These are phyloP conservation scores for Stenodema calcarata DNA, from an alignment of 2,888 invertebrate genomes.

Conservation along the genomic window DNA sequence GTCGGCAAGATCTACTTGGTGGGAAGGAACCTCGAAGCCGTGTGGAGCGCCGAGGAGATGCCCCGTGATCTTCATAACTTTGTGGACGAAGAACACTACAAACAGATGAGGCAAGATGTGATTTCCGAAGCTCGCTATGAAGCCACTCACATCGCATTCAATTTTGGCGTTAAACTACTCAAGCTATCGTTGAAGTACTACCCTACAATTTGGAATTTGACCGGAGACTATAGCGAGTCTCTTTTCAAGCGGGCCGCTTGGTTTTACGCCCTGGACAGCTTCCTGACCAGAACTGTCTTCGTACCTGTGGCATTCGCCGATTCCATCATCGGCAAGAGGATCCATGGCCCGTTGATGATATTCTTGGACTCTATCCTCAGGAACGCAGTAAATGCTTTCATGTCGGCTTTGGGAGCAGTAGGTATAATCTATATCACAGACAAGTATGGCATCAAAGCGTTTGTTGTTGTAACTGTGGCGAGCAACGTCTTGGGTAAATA, in stretches of 20 bases:
- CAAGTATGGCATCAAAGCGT: background rate
- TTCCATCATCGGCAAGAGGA: background rate
- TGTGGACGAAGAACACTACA: background rate
- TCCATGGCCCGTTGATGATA: background rate
- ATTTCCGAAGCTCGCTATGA: background rate
- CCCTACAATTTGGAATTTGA: background rate
- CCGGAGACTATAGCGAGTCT: background rate
- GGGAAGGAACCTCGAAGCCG: background rate
- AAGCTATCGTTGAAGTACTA: background rate
- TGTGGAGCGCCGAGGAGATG: background rate
- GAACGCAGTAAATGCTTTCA: background rate
- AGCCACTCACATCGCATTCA: background rate
- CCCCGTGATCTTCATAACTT: background rate
- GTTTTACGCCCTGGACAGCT: constrained; percentile 3
- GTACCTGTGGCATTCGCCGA: background rate
- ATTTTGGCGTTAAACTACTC: background rate
- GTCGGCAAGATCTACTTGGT: background rate
- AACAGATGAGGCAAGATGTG: background rate
- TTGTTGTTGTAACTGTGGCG: background rate
- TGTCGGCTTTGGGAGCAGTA: background rate
- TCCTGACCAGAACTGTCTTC: background rate
- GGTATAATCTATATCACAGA: background rate
- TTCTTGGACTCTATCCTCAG: background rate
- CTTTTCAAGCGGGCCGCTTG: background rate
- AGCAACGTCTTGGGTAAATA: background rate